Base-by-base conservation (phyloP, 2,888 invertebrate genomes). In the Ormyrus pomaceus region DNA sequence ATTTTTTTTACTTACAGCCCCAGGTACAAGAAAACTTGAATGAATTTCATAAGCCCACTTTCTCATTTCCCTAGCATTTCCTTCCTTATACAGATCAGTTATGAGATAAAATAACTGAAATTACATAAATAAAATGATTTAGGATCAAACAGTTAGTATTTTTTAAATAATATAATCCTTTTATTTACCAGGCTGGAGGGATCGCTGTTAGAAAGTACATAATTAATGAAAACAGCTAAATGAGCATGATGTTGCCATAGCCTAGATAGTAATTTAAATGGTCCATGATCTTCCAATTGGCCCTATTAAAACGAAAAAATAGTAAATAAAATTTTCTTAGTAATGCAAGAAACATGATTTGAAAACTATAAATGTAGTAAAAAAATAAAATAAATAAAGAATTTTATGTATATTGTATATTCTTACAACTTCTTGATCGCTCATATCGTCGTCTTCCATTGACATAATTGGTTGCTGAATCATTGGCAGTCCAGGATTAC, bases 31-130 rank as follows among this genome's bases (percentile, higher is more conserved):
- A 92, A 99, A 99, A 87, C 97, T 97, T 84, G 98, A 98, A 92
- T 98, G 98, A 88, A 99, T 98, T 93, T 99, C 99, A 92, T 99
- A 99, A 5, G 99, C 99, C 99, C 99, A 99, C 90, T 98, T 97
- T 77, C 97, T 94, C 94, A 99, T 96, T 88, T 99, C 98, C 91
- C 96, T 96, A 75, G 94, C 93, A 84, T 94, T 95, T 71, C 96
- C 97, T 86, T 95, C 93, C 88, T 96, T 96, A 92, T 96, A 99
- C 75, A 96, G 93, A 89, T 98, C 97, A 82, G 98, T 97, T 88
- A 99, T 94, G 84, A 99, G 93, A 91, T 98, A 97, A 92, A 99
- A 96, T 83, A 95, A 92, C 94, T 93, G 88, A 8, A 91, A 91
- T 83, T 82, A 84, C 69, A 82, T 77, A 64, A 69, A 75, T 79